These are phyloP conservation scores for Argya squamiceps DNA, from an alignment of 2,797 vertebrate genomes.

Conservation along the genomic window DNA sequence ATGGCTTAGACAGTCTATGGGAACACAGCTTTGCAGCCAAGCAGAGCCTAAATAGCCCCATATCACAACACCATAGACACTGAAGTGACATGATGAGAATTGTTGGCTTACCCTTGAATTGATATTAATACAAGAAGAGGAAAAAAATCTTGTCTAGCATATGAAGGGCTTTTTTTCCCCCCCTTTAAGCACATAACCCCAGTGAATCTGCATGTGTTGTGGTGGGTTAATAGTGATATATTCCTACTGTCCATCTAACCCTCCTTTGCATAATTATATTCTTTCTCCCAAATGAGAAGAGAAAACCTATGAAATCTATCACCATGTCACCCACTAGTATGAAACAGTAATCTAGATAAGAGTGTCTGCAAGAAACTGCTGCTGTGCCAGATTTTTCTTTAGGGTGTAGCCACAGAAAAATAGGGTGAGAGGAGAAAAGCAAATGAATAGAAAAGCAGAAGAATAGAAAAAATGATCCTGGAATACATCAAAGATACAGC, in stretches of 20 bases:
- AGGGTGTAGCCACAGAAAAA: slow-evolving; percentile 10
- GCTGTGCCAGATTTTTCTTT: slow-evolving; percentile 17
- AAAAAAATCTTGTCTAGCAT: background rate
- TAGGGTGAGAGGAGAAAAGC: background rate
- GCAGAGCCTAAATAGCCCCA: background rate
- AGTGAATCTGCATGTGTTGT: slow-evolving; percentile 33
- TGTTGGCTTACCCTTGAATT: slow-evolving; percentile 36
- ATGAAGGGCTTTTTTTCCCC: background rate
- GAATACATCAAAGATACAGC: background rate
- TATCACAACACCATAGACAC: background rate
- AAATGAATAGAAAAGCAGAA: background rate
- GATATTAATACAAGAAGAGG: background rate
- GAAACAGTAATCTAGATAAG: slow-evolving; percentile 49
- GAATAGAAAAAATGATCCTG: background rate
- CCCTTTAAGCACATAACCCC: background rate
- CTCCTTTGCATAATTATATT: slow-evolving; percentile 68
- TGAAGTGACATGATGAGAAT: background rate
- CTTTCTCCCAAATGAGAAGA: slow-evolving; percentile 54
- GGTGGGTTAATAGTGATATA: slow-evolving; percentile 59
- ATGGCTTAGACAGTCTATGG: slow-evolving; percentile 12
- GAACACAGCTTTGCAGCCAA: background rate
- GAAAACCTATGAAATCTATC: slow-evolving; percentile 59
- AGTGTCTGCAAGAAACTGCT: background rate
- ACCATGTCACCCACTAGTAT: slow-evolving; percentile 33
- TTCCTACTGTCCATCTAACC: slow-evolving; percentile 59